Conservation (phyloP, 2,797 vertebrate genomes). For the Notolabrus celidotus region DNA sequence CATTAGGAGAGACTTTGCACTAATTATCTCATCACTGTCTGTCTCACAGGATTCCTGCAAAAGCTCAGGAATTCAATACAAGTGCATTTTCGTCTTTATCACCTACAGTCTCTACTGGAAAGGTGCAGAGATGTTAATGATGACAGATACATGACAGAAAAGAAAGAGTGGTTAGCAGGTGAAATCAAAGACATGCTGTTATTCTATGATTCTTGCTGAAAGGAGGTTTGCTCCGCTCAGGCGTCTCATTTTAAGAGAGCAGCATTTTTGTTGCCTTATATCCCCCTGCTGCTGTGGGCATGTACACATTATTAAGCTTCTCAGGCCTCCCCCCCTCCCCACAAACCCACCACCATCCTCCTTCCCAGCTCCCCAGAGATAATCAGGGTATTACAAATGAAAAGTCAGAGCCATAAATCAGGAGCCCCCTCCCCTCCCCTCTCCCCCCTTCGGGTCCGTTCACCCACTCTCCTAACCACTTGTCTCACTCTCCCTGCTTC, state of each 20-base stretch:
- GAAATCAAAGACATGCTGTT: slow-evolving; percentile 41
- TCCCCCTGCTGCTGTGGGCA: slow-evolving; percentile 58
- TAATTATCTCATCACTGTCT: slow-evolving; percentile 74
- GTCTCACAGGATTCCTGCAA: slow-evolving; percentile 52
- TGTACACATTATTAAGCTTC: slow-evolving; percentile 81
- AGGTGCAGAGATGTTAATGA: slow-evolving; percentile 39
- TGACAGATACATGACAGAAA: slow-evolving; percentile 47
- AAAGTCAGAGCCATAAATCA: slow-evolving; percentile 82
- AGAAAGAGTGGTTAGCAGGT: slow-evolving; percentile 41
- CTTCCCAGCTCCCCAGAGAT: slow-evolving; percentile 71
- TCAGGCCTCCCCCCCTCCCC: slow-evolving; percentile 51
- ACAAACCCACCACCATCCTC: slow-evolving; percentile 40
- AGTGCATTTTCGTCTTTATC: slow-evolving; percentile 46
- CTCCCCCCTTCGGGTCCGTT: slow-evolving; percentile 40
- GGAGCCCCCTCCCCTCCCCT: slow-evolving; percentile 20
- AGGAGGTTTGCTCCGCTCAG: slow-evolving; percentile 52
- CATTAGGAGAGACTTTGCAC: slow-evolving; percentile 67
- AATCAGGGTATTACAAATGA: slow-evolving; percentile 82
- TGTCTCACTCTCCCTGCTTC: slow-evolving; percentile 6
- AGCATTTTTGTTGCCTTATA: slow-evolving; percentile 64
- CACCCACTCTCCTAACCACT: slow-evolving; percentile 18
- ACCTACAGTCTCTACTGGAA: slow-evolving; percentile 31
- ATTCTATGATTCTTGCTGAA: slow-evolving; percentile 59
- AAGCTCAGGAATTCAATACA: slow-evolving; percentile 29
- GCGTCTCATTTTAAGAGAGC: slow-evolving; percentile 68